phyloP scores from a whole-genome alignment of 2,113 vertebrate genomes.

The Sebastes schlegelii region DNA sequence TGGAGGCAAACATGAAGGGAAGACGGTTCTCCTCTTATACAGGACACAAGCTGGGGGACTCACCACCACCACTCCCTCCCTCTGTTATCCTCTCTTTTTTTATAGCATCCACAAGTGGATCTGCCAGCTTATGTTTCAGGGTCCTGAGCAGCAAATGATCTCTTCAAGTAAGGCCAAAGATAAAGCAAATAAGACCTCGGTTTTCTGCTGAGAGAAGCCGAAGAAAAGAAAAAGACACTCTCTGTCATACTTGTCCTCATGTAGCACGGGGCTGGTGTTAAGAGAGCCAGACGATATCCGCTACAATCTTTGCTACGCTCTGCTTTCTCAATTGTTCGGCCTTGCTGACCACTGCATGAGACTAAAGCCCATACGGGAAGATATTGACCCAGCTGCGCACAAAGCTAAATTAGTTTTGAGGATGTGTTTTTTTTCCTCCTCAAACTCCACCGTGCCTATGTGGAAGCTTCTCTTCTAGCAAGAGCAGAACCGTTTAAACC shows the following conservation, averaged over 20 bases:
- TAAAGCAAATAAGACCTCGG: conserved; percentile 62
- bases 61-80: background rate
- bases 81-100: conserved; percentile 37
- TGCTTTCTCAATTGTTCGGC: conserved; percentile 47
- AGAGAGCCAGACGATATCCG: conserved; percentile 39
- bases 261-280: background rate
- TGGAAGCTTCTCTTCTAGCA: background rate
- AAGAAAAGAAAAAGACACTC: conserved; percentile 48
- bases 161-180: conserved; percentile 66
- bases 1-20: conserved; percentile 8
- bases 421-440: background rate
- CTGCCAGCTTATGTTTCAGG: conserved; percentile 72
- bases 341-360: conserved; percentile 41
- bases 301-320: conserved; percentile 28
- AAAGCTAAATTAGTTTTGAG: conserved; percentile 49
- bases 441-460: conserved; percentile 10
- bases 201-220: conserved; percentile 67
- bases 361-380: conserved; percentile 14
- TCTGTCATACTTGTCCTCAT: conserved; percentile 34
- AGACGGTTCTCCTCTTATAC: background rate
- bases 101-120: conserved; percentile 57
- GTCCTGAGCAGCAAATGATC: conserved; percentile 71
- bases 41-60: background rate
- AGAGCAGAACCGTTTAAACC: background rate
- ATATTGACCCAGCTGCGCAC: conserved; percentile 41